Conservation (phyloP, 2,797 vertebrate genomes). For the Phoxinus dragarum region DNA sequence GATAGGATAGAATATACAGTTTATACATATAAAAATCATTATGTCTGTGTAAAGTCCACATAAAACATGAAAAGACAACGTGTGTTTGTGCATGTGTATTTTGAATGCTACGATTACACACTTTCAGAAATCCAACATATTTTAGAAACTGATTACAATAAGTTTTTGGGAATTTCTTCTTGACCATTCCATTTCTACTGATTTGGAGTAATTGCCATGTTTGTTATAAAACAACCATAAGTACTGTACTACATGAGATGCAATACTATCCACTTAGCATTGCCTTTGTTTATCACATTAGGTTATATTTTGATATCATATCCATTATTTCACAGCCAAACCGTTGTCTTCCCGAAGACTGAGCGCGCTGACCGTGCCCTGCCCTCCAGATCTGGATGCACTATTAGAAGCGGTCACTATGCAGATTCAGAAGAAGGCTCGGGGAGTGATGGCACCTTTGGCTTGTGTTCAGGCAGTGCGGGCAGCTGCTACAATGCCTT, state of each 20-base stretch:
- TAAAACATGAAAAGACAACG: no score
- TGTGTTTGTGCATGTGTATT: conserved; percentile 21
- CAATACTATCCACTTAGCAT: neutral
- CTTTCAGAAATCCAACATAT: neutral
- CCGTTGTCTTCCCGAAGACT: conserved; percentile 78
- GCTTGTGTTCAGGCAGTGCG: conserved; percentile 84
- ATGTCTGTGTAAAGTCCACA: no score
- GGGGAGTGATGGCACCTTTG: conserved; percentile 83
- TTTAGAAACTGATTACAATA: neutral
- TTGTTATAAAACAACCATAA: neutral
- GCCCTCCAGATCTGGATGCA: conserved; percentile 70
- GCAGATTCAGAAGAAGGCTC: conserved; percentile 74
- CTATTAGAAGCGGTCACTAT: conserved; percentile 74
- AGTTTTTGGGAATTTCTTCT: neutral
- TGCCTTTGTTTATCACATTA: neutral
- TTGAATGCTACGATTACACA: neutral
- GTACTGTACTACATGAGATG: neutral
- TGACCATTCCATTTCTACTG: neutral
- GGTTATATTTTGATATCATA: conserved; percentile 31
- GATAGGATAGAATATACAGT: no score
- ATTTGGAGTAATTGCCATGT: neutral
- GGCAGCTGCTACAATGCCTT: conserved; percentile 80
- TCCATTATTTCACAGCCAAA: conserved; percentile 70
- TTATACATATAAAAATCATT: no score
- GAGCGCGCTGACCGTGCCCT: conserved; percentile 69